Percentiles rank a stretch among this genome's conserved stretches.
phyloP scores from a whole-genome alignment of 1,140 invertebrate species.

The Drosophila kepulauana region DNA sequence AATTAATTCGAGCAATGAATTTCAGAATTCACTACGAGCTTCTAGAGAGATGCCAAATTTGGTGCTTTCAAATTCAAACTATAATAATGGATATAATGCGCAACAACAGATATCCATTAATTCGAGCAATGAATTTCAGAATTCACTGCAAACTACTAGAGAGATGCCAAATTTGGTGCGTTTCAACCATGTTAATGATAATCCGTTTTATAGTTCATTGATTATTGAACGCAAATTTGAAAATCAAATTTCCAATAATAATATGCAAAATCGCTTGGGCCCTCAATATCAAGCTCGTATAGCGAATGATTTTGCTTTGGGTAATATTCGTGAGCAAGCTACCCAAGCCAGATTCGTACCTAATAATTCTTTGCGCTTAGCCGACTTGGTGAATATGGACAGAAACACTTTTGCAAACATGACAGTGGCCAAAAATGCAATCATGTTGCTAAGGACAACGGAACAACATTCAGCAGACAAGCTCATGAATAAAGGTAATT shows the following conservation, averaged over 20 bases:
- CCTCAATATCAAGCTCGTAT: too few relatives aligned
- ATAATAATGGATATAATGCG: constrained; percentile 1
- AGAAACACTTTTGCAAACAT: background rate
- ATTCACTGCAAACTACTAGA: too few relatives aligned
- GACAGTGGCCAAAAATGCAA: constrained; percentile 55
- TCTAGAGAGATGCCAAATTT: background rate
- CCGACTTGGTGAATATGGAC: constrained; percentile 30
- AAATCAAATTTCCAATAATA: constrained; percentile 1
- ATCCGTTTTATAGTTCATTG: background rate
- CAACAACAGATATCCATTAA: background rate
- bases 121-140: background rate
- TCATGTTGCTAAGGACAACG: constrained; percentile 53
- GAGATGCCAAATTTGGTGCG: background rate
- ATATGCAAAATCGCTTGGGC: background rate
- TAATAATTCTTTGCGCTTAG: constrained; percentile 23
- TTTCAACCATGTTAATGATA: background rate
- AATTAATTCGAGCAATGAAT: background rate
- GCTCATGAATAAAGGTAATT: constrained; percentile 52
- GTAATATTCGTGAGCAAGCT: background rate
- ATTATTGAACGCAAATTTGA: background rate
- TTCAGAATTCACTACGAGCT: too few relatives aligned
- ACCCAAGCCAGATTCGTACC: background rate
- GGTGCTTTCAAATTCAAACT: background rate
- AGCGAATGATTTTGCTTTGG: background rate
- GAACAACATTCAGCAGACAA: constrained; percentile 52